Evolutionary conservation across 2,797 vertebrate genomes (phyloP), one percentile per base, ranked within the genome.

Genomic region (Peromyscus melanophrys): DNA sequence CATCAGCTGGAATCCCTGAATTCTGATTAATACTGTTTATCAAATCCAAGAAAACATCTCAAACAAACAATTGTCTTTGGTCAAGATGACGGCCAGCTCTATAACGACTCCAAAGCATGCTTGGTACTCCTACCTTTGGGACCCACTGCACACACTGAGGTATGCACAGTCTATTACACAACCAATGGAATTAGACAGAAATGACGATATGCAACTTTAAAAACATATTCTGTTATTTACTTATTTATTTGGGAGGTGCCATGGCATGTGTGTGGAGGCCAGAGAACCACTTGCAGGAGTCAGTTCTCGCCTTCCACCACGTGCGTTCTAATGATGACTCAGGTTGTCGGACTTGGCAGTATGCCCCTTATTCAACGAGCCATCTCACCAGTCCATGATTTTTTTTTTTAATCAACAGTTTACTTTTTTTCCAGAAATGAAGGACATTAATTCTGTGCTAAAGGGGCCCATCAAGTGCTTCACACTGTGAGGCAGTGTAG

Each of bases 11-110:
- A 17, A 87, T 93, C 90, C 29, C 78, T 87, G 5, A 37, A 75
- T 25, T 90, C 57, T 71, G 27, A 80, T 93, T 81, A 93, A 93
- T 94, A 92, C n/a, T 73, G 2, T 43, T 17, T 81, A 73, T 75
- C 71, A 69, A 95, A 87, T 37, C 7, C n/a, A 85, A 85, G 63
- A 95, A 95, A 82, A 52, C 6, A 6, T 67, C 55, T 95, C 34
- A 78, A 89, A 92, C 5, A 96, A 49, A 25, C 21, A 71, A 69
- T 55, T 21, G 9, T 49, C 11, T 78, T 89, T 63, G 55, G 19
- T 77, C 86, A 59, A 46, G 10, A 0, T 75, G 23, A 40, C 1
- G 57, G 67, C 4, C 4, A 83, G 21, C 12, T 76, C 27, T 29
- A 69, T 57, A 93, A 2, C 21, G 21, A 29, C 55, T 63, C 77